Conservation (phyloP, 2,888 invertebrate genomes). For the Drosophila histrio region DNA sequence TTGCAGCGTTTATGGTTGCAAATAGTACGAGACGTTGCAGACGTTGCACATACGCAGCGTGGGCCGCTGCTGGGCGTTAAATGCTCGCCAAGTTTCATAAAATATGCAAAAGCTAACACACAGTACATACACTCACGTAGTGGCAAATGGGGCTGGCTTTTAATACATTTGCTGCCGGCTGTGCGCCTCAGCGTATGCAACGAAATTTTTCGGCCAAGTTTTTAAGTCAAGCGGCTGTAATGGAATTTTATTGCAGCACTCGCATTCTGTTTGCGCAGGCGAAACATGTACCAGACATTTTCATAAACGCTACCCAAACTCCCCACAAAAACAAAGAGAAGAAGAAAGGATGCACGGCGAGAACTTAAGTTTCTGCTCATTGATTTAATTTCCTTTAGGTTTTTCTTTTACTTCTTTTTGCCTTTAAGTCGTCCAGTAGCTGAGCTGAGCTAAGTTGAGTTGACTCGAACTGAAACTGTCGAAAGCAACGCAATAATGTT, state of each 20-base stretch:
- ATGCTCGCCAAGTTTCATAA: slow-evolving; percentile 76
- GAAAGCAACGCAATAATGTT: slow-evolving; percentile 61
- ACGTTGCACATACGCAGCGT: slow-evolving; percentile 50
- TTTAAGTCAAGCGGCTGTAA: slow-evolving; percentile 72
- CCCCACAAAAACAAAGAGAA: slow-evolving; percentile 9
- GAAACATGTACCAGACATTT: slow-evolving; percentile 76
- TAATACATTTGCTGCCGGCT: slow-evolving; percentile 65
- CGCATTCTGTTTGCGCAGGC: slow-evolving; percentile 71
- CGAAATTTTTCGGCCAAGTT: slow-evolving; percentile 70
- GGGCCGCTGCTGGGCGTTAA: slow-evolving; percentile 56
- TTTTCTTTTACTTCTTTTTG: slow-evolving; percentile 7
- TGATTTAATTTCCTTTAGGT: slow-evolving; percentile 50
- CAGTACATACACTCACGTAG: slow-evolving; percentile 62
- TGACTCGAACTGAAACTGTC: slow-evolving; percentile 53
- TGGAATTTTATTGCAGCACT: slow-evolving; percentile 78
- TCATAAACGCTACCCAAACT: slow-evolving; percentile 57
- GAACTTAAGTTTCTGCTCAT: slow-evolving; percentile 17
- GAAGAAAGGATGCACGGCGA: neutral
- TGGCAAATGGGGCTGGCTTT: slow-evolving; percentile 62
- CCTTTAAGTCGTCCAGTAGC: slow-evolving; percentile 13
- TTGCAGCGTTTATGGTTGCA: slow-evolving; percentile 62
- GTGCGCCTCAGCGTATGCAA: slow-evolving; percentile 45
- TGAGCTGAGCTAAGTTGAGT: slow-evolving; percentile 17
- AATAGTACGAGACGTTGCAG: slow-evolving; percentile 12
- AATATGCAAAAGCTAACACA: slow-evolving; percentile 68